Evolutionary conservation across 2,888 invertebrate species (phyloP).

Genomic region (Strigamia transsilvanica): DNA sequence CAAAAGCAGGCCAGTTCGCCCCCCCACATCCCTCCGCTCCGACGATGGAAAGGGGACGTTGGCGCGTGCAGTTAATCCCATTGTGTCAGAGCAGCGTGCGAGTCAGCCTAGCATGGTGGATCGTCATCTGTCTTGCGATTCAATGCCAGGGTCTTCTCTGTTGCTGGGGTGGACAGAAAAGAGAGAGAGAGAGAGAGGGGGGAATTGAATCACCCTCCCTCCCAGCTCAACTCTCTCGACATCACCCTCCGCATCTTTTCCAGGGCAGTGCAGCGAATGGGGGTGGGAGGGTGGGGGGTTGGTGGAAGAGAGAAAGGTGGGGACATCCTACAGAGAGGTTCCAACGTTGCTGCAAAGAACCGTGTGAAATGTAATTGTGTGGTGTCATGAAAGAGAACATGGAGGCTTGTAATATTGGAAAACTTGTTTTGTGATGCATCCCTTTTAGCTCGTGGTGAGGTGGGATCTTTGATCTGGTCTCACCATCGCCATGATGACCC

Average conservation of each 20-base stretch:
- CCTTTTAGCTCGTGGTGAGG: constrained; percentile 30
- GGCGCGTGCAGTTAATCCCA: constrained; percentile 39
- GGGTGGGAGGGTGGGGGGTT: not conserved
- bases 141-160: constrained; percentile 43
- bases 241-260: constrained; percentile 1
- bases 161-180: constrained; percentile 43
- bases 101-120: constrained; percentile 38
- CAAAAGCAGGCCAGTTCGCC: constrained; percentile 32
- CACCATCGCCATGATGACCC: constrained; percentile 19
- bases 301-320: constrained; percentile 1
- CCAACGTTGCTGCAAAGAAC: constrained; percentile 38
- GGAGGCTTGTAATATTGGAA: constrained; percentile 26
- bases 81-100: constrained; percentile 35
- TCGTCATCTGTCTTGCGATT: constrained; percentile 46
- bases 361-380: constrained; percentile 35
- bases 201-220: constrained; percentile 22
- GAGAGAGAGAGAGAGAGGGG: constrained; percentile 5
- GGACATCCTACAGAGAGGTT: constrained; percentile 38
- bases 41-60: constrained; percentile 28
- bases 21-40: not conserved
- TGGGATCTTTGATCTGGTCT: constrained; percentile 38
- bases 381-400: constrained; percentile 35
- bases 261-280: constrained; percentile 24
- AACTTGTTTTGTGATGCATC: constrained; percentile 34
- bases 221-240: not conserved